A percentile compares a stretch with the other conserved stretches of the same genome.
Conservation (phyloP, 1,140 invertebrate genomes). For the Drosophila willistoni region DNA sequence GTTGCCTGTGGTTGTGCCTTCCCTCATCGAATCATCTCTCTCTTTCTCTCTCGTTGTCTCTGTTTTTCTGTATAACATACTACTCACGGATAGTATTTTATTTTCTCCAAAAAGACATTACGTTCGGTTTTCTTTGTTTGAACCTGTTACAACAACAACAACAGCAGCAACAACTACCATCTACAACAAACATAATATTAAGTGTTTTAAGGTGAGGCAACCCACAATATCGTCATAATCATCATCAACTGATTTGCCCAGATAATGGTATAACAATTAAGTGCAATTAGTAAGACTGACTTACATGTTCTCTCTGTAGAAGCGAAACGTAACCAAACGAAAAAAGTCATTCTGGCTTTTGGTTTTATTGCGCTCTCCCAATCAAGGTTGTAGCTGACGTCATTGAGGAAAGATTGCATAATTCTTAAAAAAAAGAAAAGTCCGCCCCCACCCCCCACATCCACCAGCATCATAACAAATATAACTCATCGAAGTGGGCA, state of each 20-base stretch:
- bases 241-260: conserved; percentile 6
- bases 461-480: background rate
- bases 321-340: background rate
- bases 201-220: conserved; percentile 14
- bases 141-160: conserved; percentile 6
- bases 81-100: background rate
- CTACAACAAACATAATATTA: background rate
- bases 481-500: conserved; percentile 28
- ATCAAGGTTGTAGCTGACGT: conserved; percentile 23
- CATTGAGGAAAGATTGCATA: conserved; percentile 30
- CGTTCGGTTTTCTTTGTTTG: conserved; percentile 11
- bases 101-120: background rate
- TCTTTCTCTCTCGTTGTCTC: background rate
- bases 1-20: conserved; percentile 29
- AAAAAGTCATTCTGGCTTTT: background rate
- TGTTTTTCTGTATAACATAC: conserved; percentile 31
- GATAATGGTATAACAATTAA: conserved; percentile 15
- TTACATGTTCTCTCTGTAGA: conserved; percentile 2
- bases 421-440: conserved; percentile 19
- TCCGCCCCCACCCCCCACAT: background rate
- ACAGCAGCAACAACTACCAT: background rate
- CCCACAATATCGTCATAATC: background rate
- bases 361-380: background rate
- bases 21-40: conserved; percentile 28
- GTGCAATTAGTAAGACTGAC: conserved; percentile 1